These are phyloP conservation scores for Mimumesa dahlbomi DNA, from an alignment of 2,888 invertebrate genomes.

Conservation along the genomic window DNA sequence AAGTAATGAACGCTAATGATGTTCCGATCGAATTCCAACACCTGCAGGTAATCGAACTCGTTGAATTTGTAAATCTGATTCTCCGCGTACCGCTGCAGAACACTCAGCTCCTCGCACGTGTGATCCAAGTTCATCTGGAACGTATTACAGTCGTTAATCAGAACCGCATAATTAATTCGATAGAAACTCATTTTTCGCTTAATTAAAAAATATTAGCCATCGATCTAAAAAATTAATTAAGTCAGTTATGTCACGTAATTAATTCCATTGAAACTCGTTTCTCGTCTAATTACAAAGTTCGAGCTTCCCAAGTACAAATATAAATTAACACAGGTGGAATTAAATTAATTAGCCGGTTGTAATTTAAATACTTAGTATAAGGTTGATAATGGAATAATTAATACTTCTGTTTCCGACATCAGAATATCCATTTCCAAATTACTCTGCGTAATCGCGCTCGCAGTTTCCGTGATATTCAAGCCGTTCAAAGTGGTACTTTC, in stretches of 20 bases:
- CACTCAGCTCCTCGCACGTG: conserved; percentile 55
- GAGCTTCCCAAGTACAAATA: too few relatives aligned
- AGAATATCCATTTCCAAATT: conserved; percentile 28
- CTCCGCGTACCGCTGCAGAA: conserved; percentile 61
- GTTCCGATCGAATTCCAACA: conserved; percentile 66
- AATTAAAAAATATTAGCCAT: too few relatives aligned
- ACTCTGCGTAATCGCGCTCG: conserved; percentile 63
- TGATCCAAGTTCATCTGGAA: conserved; percentile 51
- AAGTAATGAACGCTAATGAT: conserved; percentile 75
- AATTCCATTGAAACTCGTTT: too few relatives aligned
- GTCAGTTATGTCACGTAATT: too few relatives aligned
- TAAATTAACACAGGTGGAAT: too few relatives aligned
- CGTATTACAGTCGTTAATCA: too few relatives aligned
- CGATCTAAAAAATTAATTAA: too few relatives aligned
- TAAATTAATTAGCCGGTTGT: too few relatives aligned
- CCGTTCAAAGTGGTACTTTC: conserved; percentile 76
- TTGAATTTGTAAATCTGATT: conserved; percentile 81
- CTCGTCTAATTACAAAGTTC: too few relatives aligned
- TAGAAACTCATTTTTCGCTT: too few relatives aligned
- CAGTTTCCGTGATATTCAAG: conserved; percentile 71
- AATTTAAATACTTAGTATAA: too few relatives aligned
- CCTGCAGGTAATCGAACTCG: conserved; percentile 80
- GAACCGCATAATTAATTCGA: too few relatives aligned
- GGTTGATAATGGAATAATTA: neutral
- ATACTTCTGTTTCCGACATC: conserved; percentile 4